These are phyloP conservation scores for Drosophila emarginata DNA, from an alignment of 2,888 invertebrate genomes.

Conservation along the genomic window DNA sequence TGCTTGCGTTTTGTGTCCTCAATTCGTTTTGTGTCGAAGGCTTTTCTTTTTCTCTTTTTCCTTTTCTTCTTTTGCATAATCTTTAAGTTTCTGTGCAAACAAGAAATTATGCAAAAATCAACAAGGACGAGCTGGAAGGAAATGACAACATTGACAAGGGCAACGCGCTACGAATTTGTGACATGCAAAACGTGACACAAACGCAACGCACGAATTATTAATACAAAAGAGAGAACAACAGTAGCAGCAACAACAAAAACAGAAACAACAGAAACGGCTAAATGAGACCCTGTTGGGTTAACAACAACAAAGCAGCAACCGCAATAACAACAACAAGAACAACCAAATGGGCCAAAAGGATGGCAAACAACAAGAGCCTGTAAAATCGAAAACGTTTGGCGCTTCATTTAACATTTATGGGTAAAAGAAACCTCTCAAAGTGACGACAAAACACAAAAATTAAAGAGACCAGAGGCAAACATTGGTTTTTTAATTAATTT, in stretches of 20 bases:
- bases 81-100: slow-evolving; percentile 57
- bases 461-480: slow-evolving; percentile 30
- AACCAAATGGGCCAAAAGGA: slow-evolving; percentile 23
- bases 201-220: slow-evolving; percentile 74
- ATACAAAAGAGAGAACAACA: slow-evolving; percentile 34
- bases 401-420: slow-evolving; percentile 76
- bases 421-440: slow-evolving; percentile 27
- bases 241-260: slow-evolving; percentile 15
- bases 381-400: slow-evolving; percentile 67
- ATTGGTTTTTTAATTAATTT: slow-evolving; percentile 72
- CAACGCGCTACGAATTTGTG: slow-evolving; percentile 44
- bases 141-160: slow-evolving; percentile 51
- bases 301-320: slow-evolving; percentile 21
- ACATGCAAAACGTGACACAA: slow-evolving; percentile 67
- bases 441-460: slow-evolving; percentile 34
- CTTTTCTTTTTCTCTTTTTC: background rate
- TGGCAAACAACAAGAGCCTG: slow-evolving; percentile 36
- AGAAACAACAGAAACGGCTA: slow-evolving; percentile 30
- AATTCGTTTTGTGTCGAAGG: slow-evolving; percentile 8
- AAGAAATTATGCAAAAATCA: slow-evolving; percentile 65
- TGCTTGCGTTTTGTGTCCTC: slow-evolving; percentile 13
- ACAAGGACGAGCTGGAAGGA: slow-evolving; percentile 39
- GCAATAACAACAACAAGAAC: slow-evolving; percentile 19
- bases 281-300: slow-evolving; percentile 68
- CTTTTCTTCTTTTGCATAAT: slow-evolving; percentile 24